Percentiles rank a stretch among this genome's conserved stretches.
Evolutionary conservation across 2,797 vertebrate genomes (phyloP).

Genomic region (Urocyon cinereoargenteus): DNA sequence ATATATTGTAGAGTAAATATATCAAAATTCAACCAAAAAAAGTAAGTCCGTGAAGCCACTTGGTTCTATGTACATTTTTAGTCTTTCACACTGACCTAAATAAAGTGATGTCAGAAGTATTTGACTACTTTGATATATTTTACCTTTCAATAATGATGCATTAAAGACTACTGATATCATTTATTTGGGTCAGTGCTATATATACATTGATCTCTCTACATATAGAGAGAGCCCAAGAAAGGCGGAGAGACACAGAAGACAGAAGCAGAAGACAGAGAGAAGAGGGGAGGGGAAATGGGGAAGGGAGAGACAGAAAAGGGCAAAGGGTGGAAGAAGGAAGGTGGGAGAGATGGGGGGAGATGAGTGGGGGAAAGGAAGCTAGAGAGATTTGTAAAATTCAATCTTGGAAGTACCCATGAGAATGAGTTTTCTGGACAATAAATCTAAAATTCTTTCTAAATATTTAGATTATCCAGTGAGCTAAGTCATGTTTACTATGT

Average conservation of each 20-base stretch:
- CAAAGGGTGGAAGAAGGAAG: neutral
- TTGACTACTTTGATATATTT: neutral
- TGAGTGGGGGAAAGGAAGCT: neutral
- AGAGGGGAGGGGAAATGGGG: neutral
- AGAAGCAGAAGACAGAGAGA: neutral
- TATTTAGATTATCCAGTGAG: neutral
- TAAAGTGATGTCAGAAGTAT: neutral
- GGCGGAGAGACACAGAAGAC: neutral
- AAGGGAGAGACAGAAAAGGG: neutral
- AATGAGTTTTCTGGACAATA: slow-evolving; percentile 18
- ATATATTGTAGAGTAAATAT: neutral
- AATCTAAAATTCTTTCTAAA: slow-evolving; percentile 1
- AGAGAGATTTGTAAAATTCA: neutral
- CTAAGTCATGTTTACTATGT: neutral
- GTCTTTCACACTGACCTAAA: neutral
- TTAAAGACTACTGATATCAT: neutral
- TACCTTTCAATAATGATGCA: neutral
- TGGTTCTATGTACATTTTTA: neutral
- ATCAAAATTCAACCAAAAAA: neutral
- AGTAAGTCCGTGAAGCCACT: neutral
- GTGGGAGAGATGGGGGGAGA: neutral
- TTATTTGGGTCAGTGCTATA: neutral
- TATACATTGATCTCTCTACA: neutral
- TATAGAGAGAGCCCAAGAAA: neutral
- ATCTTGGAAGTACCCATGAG: neutral